phyloP scores from a whole-genome alignment of 2,797 vertebrate genomes.

The Neosilurus hyrtlii region DNA sequence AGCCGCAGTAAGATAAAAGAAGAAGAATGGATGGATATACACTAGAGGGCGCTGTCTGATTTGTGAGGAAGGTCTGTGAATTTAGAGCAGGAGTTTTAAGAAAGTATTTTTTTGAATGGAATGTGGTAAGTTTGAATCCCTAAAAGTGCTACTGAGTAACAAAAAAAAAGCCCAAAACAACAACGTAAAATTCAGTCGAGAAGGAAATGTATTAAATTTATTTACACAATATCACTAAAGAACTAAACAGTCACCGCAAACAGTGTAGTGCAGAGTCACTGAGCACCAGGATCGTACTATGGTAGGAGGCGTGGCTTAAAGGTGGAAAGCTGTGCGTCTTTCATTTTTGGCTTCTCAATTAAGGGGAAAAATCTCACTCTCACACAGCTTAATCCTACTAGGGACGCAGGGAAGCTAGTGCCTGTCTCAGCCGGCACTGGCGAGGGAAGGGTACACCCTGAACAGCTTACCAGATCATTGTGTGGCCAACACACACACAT shows the following conservation, averaged over 20 bases:
- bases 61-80: not conserved
- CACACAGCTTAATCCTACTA: too few relatives aligned
- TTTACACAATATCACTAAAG: not conserved
- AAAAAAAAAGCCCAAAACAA: too few relatives aligned
- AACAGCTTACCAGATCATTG: too few relatives aligned
- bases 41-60: slow-evolving; percentile 16
- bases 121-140: not conserved
- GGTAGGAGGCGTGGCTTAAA: slow-evolving; percentile 1
- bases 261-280: not conserved
- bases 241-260: not conserved
- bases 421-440: too few relatives aligned
- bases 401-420: too few relatives aligned
- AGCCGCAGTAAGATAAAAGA: not conserved
- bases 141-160: not conserved
- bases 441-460: too few relatives aligned
- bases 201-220: not conserved
- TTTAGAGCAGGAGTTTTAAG: not conserved
- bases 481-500: too few relatives aligned
- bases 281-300: not conserved
- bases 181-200: not conserved
- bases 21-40: not conserved
- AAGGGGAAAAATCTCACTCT: not conserved
- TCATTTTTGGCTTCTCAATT: not conserved
- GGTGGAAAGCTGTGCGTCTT: not conserved
- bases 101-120: not conserved